phyloP scores from a whole-genome alignment of 2,113 vertebrate genomes.

The Eulacestoma nigropectus region DNA sequence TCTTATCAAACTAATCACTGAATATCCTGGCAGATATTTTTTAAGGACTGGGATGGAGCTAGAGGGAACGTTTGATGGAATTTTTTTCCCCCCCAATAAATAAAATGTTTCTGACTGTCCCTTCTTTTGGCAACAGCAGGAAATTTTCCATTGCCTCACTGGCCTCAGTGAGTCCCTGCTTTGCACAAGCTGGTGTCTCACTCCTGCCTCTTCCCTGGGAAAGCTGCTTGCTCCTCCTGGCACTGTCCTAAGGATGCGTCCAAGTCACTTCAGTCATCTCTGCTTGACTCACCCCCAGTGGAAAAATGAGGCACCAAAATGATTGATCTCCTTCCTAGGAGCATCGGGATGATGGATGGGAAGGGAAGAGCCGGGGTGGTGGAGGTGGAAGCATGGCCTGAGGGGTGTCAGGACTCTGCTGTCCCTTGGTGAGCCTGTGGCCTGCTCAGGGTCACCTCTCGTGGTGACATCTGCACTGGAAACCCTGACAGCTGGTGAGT shows the following conservation, averaged over 20 bases:
- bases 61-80: neutral
- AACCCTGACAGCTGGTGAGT: neutral
- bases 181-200: neutral
- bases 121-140: neutral
- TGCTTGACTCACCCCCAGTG: neutral
- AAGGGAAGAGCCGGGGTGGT: neutral
- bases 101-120: neutral
- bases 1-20: neutral
- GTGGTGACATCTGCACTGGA: neutral
- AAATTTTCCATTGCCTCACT: neutral
- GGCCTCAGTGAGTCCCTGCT: neutral
- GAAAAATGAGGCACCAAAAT: constrained; percentile 10
- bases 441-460: neutral
- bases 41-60: neutral
- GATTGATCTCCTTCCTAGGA: constrained; percentile 14
- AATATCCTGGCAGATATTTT: neutral
- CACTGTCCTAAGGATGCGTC: neutral
- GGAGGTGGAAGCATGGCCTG: neutral
- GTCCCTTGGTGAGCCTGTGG: neutral
- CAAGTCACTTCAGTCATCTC: constrained; percentile 15
- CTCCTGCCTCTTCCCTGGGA: neutral
- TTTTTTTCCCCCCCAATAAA: neutral
- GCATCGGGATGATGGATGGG: neutral
- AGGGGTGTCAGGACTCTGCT: neutral
- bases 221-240: constrained; percentile 4